phyloP scores from a whole-genome alignment of 2,797 vertebrate genomes.

The Poliocrania exsul region DNA sequence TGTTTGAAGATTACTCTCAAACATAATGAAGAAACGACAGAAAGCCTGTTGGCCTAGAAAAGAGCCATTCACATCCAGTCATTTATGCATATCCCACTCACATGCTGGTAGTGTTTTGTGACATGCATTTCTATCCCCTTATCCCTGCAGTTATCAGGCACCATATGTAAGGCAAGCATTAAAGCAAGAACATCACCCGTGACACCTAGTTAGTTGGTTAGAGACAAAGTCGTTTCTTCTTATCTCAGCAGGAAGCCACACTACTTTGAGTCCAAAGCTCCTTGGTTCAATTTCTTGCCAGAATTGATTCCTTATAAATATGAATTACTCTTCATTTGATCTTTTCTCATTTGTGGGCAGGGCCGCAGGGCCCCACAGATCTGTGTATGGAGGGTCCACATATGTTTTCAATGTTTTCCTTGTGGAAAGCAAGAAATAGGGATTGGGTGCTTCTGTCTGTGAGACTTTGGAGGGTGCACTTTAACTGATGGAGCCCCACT shows the following conservation, averaged over 20 bases:
- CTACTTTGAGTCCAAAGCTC: constrained; percentile 60
- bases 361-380: constrained; percentile 36
- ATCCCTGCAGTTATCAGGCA: constrained; percentile 42
- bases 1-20: constrained; percentile 30
- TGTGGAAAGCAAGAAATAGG: background rate
- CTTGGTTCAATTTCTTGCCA: constrained; percentile 57
- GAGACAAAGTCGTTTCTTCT: constrained; percentile 54
- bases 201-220: constrained; percentile 59
- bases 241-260: constrained; percentile 58
- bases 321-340: constrained; percentile 62
- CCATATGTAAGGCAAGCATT: constrained; percentile 38
- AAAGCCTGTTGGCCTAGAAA: constrained; percentile 46
- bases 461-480: background rate
- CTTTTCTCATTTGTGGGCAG: constrained; percentile 36
- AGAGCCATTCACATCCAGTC: constrained; percentile 27
- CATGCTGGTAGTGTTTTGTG: constrained; percentile 47
- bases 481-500: background rate
- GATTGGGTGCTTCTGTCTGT: background rate
- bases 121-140: constrained; percentile 38
- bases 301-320: constrained; percentile 64
- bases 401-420: background rate
- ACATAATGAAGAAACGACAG: constrained; percentile 22
- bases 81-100: constrained; percentile 61
- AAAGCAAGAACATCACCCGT: constrained; percentile 48
- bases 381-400: constrained; percentile 20